Percentiles rank a stretch among this genome's conserved stretches.
Evolutionary conservation across 2,113 vertebrate genomes (phyloP).

Genomic region (Cisticola juncidis): DNA sequence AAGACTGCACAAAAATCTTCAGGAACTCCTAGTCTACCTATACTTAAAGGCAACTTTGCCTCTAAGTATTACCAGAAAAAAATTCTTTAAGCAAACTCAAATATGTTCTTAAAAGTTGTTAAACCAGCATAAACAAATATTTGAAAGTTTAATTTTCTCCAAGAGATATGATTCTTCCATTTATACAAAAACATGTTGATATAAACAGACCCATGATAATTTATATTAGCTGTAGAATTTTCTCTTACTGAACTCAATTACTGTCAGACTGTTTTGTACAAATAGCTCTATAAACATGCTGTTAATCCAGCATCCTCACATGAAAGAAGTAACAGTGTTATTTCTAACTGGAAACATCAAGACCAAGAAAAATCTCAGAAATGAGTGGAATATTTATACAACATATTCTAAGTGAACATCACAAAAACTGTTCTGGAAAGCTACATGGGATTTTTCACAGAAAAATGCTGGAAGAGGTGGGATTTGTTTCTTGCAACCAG

Average conservation of each 20-base stretch:
- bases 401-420: neutral
- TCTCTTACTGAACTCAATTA: neutral
- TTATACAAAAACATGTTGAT: neutral
- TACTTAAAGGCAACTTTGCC: neutral
- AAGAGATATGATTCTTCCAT: neutral
- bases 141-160: neutral
- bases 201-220: neutral
- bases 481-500: neutral
- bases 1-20: neutral
- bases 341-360: neutral
- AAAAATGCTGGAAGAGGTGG: neutral
- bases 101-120: neutral
- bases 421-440: neutral
- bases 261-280: slow-evolving; percentile 1
- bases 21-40: neutral
- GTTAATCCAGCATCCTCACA: neutral
- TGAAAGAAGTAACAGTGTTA: neutral
- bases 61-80: neutral
- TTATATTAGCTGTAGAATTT: neutral
- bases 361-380: slow-evolving; percentile 5
- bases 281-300: slow-evolving; percentile 10
- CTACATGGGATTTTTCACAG: neutral
- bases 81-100: neutral
- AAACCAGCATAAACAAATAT: neutral
- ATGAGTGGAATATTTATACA: neutral